Evolutionary conservation across 1,140 invertebrate genomes (phyloP), one percentile per base, ranked within the genome.

Genomic region (Trachelipus rathkii): DNA sequence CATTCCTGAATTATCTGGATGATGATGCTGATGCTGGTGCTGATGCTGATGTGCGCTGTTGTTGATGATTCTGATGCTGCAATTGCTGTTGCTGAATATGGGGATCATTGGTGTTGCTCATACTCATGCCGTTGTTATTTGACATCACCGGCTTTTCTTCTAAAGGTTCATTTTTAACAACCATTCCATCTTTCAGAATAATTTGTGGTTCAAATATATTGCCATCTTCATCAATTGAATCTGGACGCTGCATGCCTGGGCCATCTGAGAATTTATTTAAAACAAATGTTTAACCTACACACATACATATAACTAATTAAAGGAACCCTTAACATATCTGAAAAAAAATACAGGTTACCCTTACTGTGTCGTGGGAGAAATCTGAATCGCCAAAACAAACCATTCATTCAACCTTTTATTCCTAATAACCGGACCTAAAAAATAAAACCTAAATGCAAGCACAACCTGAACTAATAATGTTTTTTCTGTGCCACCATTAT

Each of bases 181-280:
- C 74, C 74, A 78, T 78, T 11, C 77, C 76, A 45, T 81, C 79
- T 50, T 81, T 81, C 19, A 81, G 67, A 44, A 81, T 81, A 33
- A 78, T 78, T 68, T 81, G 79, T 10, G 79, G 79, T 50, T 81
- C 79, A 45, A 81, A 81, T 23, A 81, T 81, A 68, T 81, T 81
- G 13, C 79, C 79, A 66, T 81, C 79, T 53, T 81, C 79, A 50
- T 81, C 79, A n/a, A 81, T 81, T 15, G 79, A 78, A 74, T 81
- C 79, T 2, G 79, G 79, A 13, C 79, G 74, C 69, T 81, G 79
- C 79, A 81, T 81, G 15, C 79, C 79, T 7, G 79, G 79, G 10
- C 79, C 79, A 71, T 81, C 79, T 81, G 79, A 19, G 33, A 50
- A 45, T 60, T 60, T 15, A 60, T 15, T 60, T 60, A 60, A 60